These are phyloP conservation scores for Bos indicus DNA, from an alignment of 2,113 vertebrate genomes.

Conservation along the genomic window DNA sequence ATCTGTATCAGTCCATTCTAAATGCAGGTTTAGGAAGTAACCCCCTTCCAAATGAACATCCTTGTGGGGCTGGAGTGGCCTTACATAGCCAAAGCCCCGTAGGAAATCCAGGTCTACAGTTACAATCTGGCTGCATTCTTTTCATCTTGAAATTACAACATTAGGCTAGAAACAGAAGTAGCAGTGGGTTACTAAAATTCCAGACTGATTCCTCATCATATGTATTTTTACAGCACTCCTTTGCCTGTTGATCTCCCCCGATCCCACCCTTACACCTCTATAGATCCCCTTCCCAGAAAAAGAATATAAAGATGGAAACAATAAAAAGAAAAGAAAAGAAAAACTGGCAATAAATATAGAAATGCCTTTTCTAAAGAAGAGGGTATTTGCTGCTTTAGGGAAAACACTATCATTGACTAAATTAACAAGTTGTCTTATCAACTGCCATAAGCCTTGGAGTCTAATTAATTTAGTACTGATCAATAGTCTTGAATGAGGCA, in stretches of 20 bases:
- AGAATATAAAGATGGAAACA: neutral
- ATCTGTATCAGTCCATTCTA: constrained; percentile 48
- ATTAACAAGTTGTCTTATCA: constrained; percentile 92
- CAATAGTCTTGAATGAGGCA: constrained; percentile 89
- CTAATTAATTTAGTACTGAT: constrained; percentile 91
- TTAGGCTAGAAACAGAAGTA: constrained; percentile 42
- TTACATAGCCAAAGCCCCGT: neutral
- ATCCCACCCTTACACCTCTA: neutral
- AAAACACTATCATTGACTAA: constrained; percentile 89
- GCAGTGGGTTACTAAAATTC: constrained; percentile 46
- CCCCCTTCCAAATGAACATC: constrained; percentile 71
- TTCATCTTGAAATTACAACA: neutral
- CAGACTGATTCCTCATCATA: constrained; percentile 55
- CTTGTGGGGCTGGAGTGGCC: fast-evolving
- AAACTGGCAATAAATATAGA: constrained; percentile 54
- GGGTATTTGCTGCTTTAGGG: constrained; percentile 89
- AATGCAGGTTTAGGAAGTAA: constrained; percentile 39
- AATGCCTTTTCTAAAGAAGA: constrained; percentile 84
- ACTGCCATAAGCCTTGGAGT: constrained; percentile 87
- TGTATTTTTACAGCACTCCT: neutral
- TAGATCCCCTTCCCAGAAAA: neutral
- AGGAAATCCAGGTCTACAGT: constrained; percentile 53
- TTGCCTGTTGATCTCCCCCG: neutral
- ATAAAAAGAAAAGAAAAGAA: neutral
- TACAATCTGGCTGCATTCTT: constrained; percentile 57